Base-by-base conservation (phyloP, 37 sponge, comb jelly and placozoan species). In the Aphrocallistes beatrix region DNA sequence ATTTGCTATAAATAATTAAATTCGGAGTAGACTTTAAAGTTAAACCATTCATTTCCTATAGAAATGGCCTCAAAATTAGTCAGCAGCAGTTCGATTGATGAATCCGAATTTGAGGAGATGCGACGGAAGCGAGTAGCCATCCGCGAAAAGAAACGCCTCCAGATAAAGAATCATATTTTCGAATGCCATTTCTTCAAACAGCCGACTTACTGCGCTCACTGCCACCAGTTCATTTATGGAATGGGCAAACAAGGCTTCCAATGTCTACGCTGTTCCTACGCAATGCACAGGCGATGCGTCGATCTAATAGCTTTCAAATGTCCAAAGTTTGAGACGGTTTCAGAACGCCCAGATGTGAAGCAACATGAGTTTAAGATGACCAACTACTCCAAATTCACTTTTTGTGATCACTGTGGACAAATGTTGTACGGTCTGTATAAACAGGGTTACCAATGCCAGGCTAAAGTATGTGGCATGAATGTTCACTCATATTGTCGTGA, bases 371-470 rank as follows among this genome's bases (percentile, higher is more conserved):
- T 60, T 60, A 60, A 28, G n/a, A 60, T 60, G 28, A 13, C 75
- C 28, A 60, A 3, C n/a, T 60, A 60, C 34, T 60, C 75, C 10
- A 60, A 60, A 13, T 60, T 60, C 75, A 60, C 75, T 60, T 60
- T 60, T 28, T 60, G 75, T 30, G 75, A 60, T 60, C 75, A 60
- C n/a, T 60, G 75, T 60, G 75, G 75, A 19, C 75, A 60, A 30
- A 60, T 60, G 75, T 13, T 60, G 75, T 60, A 60, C 34, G 75
- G 75, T 21, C 21, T 60, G 34, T 60, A 60, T 30, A 60, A 13
- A 60, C 75, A 60, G 75, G 75, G 75, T 60, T 60, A 19, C 75
- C 75, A 60, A 60, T 60, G 75, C 75, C 75, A 60, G 75, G 75
- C 28, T 32, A 60, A 60, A 30, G 75, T 60, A 60, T 60, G 75